Percentiles rank a stretch among this genome's conserved stretches.
Conservation (phyloP, 2,113 vertebrate genomes). For the Hypanus sabinus region DNA sequence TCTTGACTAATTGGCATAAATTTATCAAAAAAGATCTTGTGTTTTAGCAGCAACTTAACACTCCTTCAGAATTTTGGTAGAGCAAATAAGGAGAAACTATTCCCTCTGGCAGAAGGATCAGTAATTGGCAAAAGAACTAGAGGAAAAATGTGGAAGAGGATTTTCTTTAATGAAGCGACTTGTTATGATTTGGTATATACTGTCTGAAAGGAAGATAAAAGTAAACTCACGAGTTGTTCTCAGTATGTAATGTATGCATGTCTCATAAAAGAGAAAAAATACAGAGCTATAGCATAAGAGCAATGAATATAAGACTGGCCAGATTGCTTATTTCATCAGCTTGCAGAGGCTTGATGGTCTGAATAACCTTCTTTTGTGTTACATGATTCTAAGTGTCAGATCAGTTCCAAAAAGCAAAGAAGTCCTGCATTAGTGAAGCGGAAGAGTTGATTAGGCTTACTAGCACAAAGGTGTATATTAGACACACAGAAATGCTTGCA, state of each 20-base stretch:
- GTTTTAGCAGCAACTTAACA: background rate
- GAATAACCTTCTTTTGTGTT: background rate
- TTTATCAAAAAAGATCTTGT: background rate
- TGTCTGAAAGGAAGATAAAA: background rate
- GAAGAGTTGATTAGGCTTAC: background rate
- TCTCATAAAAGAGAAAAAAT: background rate
- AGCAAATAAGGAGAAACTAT: background rate
- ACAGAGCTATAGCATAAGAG: background rate
- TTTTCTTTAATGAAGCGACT: background rate
- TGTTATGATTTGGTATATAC: background rate
- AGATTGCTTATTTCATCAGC: background rate
- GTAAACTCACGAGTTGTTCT: background rate
- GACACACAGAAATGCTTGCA: background rate
- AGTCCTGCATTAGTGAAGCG: background rate
- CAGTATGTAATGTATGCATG: background rate
- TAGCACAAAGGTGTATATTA: background rate
- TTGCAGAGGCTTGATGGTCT: background rate
- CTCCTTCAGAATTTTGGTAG: background rate
- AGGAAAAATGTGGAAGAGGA: background rate
- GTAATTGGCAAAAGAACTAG: background rate
- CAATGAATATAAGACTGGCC: background rate
- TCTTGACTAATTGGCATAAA: conserved; percentile 19
- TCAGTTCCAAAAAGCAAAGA: background rate
- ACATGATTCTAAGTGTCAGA: background rate
- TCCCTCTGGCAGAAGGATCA: background rate